These are phyloP conservation scores for Eunapius fragilis DNA, from an alignment of 37 sponge, comb jelly and placozoan genomes.

Conservation along the genomic window DNA sequence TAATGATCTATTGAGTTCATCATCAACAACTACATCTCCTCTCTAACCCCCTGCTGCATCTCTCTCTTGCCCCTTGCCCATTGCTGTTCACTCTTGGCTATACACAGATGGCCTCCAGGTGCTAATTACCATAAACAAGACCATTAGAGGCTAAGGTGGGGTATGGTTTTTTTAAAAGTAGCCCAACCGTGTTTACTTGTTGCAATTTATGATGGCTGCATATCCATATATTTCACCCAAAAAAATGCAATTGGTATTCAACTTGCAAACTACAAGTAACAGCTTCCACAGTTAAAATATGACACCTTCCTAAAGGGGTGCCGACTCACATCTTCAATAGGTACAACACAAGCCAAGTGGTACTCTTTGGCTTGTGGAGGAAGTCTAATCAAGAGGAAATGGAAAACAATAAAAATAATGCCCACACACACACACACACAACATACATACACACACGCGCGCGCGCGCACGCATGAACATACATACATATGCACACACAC, in stretches of 20 bases:
- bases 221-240: background rate
- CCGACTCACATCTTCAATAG: constrained; percentile 53
- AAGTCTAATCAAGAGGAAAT: constrained; percentile 6
- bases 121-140: background rate
- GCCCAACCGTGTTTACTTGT: background rate
- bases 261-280: too few species aligned
- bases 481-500: too few species aligned
- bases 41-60: background rate
- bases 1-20: too few species aligned
- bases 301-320: too few species aligned
- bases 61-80: background rate
- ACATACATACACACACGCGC: too few species aligned
- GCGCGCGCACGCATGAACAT: too few species aligned
- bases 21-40: too few species aligned
- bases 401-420: background rate
- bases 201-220: background rate
- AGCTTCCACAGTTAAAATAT: too few species aligned
- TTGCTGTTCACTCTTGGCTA: background rate
- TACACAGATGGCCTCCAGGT: background rate
- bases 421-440: too few species aligned
- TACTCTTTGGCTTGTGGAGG: constrained; percentile 73
- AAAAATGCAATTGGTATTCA: background rate
- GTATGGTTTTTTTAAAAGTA: background rate
- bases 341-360: constrained; percentile 54
- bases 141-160: background rate